Percentiles rank a stretch among this genome's conserved stretches.
Evolutionary conservation across 2,888 invertebrate species (phyloP).

Genomic region (Glaucopsyche alexis): DNA sequence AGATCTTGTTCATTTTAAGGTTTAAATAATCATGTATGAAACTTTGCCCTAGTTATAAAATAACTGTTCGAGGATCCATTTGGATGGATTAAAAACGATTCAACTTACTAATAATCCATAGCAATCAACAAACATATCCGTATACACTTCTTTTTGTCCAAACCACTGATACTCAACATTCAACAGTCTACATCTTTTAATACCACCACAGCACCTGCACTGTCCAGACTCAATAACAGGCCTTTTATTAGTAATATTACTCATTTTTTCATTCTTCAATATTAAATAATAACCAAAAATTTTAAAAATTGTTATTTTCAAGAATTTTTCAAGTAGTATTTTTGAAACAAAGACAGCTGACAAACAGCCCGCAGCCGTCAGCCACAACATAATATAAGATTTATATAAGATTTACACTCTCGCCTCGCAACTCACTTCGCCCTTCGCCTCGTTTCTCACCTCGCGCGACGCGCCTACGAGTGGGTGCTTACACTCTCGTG

Average conservation of each 20-base stretch:
- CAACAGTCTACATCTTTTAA: constrained; percentile 64
- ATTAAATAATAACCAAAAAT: no score
- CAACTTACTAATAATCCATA: constrained; percentile 62
- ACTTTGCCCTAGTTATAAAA: not conserved
- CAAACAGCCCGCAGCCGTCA: no score
- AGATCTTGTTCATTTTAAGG: no score
- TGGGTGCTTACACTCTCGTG: no score
- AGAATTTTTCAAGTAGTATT: no score
- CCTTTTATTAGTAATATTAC: constrained; percentile 47
- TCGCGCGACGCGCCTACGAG: no score
- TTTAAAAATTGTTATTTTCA: not conserved
- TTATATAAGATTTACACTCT: no score
- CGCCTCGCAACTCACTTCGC: no score
- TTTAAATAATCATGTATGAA: no score
- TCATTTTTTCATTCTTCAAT: constrained; percentile 32
- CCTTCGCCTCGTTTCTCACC: no score
- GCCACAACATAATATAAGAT: no score
- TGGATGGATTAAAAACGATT: not conserved
- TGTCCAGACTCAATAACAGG: constrained; percentile 60
- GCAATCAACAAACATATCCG: constrained; percentile 67
- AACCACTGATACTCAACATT: constrained; percentile 63
- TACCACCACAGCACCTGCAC: constrained; percentile 62
- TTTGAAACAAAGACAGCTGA: no score
- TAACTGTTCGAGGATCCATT: not conserved
- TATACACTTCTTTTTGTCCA: constrained; percentile 61